Percentiles rank a stretch among this genome's conserved stretches.
Evolutionary conservation across 2,888 invertebrate genomes (phyloP).

Genomic region (Callinectes sapidus): DNA sequence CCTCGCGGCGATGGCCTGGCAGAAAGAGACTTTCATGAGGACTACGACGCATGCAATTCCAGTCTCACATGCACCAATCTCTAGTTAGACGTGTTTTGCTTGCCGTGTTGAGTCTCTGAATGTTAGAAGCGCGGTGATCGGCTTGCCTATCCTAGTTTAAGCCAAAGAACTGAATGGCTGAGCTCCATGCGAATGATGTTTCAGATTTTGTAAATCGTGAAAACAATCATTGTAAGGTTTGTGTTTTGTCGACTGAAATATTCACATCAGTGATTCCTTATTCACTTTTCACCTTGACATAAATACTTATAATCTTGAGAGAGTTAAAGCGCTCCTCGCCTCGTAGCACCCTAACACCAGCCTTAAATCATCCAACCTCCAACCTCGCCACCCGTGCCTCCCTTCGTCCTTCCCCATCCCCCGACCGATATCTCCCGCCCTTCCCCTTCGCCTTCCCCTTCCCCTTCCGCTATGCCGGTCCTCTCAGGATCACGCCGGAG

Average conservation of each 20-base stretch:
- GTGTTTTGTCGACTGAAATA: not conserved
- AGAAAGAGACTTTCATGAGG: not conserved
- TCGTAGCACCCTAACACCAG: not conserved
- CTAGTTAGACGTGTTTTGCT: not conserved
- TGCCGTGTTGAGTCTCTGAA: not conserved
- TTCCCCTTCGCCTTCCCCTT: not conserved
- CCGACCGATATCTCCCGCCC: not conserved
- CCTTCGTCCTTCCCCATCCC: not conserved
- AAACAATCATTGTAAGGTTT: not conserved
- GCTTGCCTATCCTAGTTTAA: not conserved
- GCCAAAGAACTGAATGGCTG: not conserved
- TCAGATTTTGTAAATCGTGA: not conserved
- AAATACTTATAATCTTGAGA: constrained; percentile 5
- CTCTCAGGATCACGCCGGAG: constrained; percentile 17
- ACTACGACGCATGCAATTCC: not conserved
- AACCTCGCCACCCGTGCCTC: not conserved
- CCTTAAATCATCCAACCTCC: constrained; percentile 9
- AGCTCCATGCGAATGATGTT: not conserved
- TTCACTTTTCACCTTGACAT: not conserved
- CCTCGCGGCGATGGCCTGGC: not conserved
- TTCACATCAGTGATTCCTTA: not conserved
- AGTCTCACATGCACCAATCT: not conserved
- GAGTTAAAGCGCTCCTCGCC: not conserved
- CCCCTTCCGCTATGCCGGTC: constrained; percentile 2
- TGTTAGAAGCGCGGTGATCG: not conserved